Base-by-base conservation (phyloP, 2,797 vertebrate genomes). In the Pelochelys cantorii region DNA sequence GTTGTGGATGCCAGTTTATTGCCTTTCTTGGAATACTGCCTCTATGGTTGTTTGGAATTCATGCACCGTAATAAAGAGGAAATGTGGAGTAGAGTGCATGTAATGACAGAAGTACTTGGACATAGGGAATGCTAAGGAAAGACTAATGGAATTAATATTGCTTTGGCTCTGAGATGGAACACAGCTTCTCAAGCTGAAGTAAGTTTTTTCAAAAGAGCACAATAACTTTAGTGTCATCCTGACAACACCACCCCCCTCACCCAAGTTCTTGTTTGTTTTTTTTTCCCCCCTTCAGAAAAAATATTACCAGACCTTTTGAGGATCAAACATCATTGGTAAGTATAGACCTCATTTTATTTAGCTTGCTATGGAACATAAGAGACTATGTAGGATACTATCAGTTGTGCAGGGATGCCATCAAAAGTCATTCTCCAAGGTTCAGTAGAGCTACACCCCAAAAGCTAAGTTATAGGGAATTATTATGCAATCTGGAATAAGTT, bases 241-340 rank as follows among this genome's bases (percentile, higher is more conserved):
- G 59, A 20, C 12, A 88, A 42, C 42, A 42, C 7, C 42, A 60
- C 13, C 53, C 13, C 11, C 53, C 53, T 53, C 53, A 7, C 11
- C 20, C 14, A 14, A 12, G 22, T 57, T 0, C 17, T 79, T 79
- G 3, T 10, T 0, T 5, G 55, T n/a, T 17, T 60, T 37, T 82
- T 79, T 87, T 22, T 25, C 65, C 91, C 87, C 13, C 90, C 84
- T 9, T 68, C 71, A 99, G 99, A 97, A 99, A 99, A 98, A 99
- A 99, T 96, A 99, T 99, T 87, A 98, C 99, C 11, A 98, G 99
- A 27, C 99, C 99, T 6, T 99, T 99, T 98, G 99, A 99, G 90
- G 99, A 99, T 97, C 99, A 99, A 0, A 99, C 99, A 0, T 99
- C 99, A 15, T 83, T 99, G 98, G 99, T 99, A 85, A 98, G 98